Evolutionary conservation across 2,888 invertebrate species (phyloP).

Genomic region (Acholoe squamosa): DNA sequence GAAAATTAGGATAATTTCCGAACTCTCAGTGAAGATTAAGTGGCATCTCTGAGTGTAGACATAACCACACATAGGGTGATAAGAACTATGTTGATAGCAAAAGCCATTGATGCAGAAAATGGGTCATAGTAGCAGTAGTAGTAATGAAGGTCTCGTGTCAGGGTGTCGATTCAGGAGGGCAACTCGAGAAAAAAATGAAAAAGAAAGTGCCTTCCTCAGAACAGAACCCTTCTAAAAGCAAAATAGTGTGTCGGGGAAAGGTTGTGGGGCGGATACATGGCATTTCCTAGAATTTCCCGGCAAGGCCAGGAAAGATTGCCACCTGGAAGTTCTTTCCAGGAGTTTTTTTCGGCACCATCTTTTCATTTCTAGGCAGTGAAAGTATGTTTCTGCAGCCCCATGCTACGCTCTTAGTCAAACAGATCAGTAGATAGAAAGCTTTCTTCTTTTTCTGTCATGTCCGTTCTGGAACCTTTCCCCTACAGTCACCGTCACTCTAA

Average conservation of each 20-base stretch:
- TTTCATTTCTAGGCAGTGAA: conserved; percentile 37
- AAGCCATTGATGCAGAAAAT: not conserved
- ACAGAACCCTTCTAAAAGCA: not conserved
- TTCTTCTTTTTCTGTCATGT: not conserved
- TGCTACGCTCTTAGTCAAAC: conserved; percentile 30
- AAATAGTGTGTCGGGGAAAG: conserved; percentile 35
- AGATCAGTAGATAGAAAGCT: not conserved
- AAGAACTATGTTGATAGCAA: not conserved
- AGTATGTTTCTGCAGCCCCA: conserved; percentile 49
- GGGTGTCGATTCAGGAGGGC: not conserved
- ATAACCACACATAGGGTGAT: too few species aligned
- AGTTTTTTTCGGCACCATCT: conserved; percentile 36
- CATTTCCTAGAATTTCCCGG: conserved; percentile 44
- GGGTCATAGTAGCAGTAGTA: not conserved
- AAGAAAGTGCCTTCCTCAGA: not conserved
- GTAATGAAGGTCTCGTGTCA: not conserved
- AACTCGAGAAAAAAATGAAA: not conserved
- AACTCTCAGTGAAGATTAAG: too few species aligned
- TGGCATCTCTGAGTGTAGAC: too few species aligned
- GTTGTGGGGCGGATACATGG: conserved; percentile 13
- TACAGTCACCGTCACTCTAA: not conserved
- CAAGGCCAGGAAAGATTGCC: conserved; percentile 8
- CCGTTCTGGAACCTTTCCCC: conserved; percentile 32
- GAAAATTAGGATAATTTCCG: too few species aligned
- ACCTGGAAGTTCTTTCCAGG: not conserved